A percentile compares a stretch with the other conserved stretches of the same genome.
Evolutionary conservation across 2,113 vertebrate species (phyloP).

Genomic region (Grus americana): DNA sequence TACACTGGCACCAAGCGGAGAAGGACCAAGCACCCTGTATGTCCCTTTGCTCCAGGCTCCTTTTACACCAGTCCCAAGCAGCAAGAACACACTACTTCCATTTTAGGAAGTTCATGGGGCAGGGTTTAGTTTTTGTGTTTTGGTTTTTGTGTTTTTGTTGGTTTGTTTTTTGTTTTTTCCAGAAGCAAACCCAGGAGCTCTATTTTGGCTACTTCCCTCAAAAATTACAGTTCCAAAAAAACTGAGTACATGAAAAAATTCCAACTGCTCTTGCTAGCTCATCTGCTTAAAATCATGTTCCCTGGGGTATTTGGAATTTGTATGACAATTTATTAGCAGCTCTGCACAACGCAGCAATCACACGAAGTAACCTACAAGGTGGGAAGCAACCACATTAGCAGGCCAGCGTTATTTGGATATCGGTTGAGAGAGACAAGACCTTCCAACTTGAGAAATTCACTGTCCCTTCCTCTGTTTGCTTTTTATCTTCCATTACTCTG

Average conservation of each 20-base stretch:
- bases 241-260: neutral
- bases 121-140: neutral
- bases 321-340: neutral
- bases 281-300: slow-evolving; percentile 22
- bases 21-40: neutral
- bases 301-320: neutral
- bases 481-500: neutral
- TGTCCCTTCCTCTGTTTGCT: neutral
- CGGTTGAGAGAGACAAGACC: neutral
- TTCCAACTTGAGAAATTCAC: neutral
- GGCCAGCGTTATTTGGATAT: neutral
- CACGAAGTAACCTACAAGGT: neutral
- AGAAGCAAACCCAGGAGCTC: neutral
- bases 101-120: neutral
- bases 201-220: neutral
- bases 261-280: neutral
- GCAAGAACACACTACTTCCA: neutral
- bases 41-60: neutral
- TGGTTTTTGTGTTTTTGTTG: too few relatives aligned
- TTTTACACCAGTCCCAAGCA: neutral
- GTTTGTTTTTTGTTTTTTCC: neutral
- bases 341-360: neutral
- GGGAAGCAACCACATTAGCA: neutral
- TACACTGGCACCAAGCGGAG: accelerated
- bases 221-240: slow-evolving; percentile 7